Percentiles rank a stretch among this genome's conserved stretches.
Conservation (phyloP, 2,113 vertebrate species). For the Atractosteus spatula region DNA sequence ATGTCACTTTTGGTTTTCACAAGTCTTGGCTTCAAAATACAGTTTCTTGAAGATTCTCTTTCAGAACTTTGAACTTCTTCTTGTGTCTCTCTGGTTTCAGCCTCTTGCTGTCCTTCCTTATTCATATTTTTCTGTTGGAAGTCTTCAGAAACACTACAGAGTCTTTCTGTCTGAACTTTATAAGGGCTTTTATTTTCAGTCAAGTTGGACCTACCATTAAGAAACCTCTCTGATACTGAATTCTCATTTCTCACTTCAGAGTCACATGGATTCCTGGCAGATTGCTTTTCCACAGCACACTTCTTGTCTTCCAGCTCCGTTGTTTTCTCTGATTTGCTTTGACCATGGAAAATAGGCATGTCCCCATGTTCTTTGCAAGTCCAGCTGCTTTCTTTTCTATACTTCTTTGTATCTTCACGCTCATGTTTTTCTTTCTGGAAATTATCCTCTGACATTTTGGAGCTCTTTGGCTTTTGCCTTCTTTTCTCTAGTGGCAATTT, state of each 20-base stretch:
- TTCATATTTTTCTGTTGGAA: slow-evolving; percentile 47
- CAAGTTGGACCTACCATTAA: not conserved
- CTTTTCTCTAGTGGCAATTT: slow-evolving; percentile 37
- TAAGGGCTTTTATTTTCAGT: no score
- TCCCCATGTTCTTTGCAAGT: slow-evolving; percentile 7
- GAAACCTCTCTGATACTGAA: not conserved
- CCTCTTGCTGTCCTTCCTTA: slow-evolving; percentile 10
- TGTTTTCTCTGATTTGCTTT: slow-evolving; percentile 26
- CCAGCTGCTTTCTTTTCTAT: slow-evolving; percentile 33
- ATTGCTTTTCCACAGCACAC: slow-evolving; percentile 14
- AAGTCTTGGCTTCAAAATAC: slow-evolving; percentile 8
- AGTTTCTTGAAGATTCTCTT: slow-evolving; percentile 21
- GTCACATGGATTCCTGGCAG: slow-evolving; percentile 6
- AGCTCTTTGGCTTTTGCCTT: slow-evolving; percentile 45
- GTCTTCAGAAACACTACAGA: slow-evolving; percentile 45
- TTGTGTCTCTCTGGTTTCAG: not conserved
- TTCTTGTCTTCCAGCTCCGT: slow-evolving; percentile 44
- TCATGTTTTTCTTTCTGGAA: slow-evolving; percentile 33
- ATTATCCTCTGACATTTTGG: slow-evolving; percentile 40
- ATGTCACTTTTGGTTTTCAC: slow-evolving; percentile 59
- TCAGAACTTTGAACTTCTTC: slow-evolving; percentile 1
- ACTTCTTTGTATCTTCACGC: slow-evolving; percentile 34
- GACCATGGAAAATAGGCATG: slow-evolving; percentile 4
- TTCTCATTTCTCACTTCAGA: not conserved
- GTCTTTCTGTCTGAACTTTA: no score